Percentiles rank a stretch among this genome's conserved stretches.
Evolutionary conservation across 1,140 invertebrate species (phyloP).

Genomic region (Drosophila hydei): DNA sequence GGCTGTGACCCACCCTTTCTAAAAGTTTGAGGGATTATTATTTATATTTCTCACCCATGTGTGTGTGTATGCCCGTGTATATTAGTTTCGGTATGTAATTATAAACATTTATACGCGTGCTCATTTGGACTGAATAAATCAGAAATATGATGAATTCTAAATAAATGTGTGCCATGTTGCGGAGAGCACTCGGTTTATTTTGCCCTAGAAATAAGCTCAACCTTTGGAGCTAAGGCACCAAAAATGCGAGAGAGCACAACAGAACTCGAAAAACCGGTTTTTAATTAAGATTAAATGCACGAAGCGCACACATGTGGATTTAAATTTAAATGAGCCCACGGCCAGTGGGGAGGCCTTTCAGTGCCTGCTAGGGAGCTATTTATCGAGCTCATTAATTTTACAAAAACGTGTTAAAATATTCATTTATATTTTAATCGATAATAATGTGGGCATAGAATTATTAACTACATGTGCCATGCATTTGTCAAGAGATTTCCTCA

Average conservation of each 20-base stretch:
- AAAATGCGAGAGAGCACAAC: slow-evolving; percentile 35
- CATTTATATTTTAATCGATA: slow-evolving; percentile 77
- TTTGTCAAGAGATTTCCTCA: too few species aligned
- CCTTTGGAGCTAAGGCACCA: slow-evolving; percentile 36
- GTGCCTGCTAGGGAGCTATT: slow-evolving; percentile 47
- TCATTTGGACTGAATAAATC: slow-evolving; percentile 80
- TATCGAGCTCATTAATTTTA: slow-evolving; percentile 64
- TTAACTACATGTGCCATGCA: not conserved
- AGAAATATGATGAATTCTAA: slow-evolving; percentile 81
- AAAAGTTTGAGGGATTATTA: slow-evolving; percentile 10
- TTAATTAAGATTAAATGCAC: slow-evolving; percentile 82
- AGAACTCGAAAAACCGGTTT: slow-evolving; percentile 77
- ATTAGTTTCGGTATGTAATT: slow-evolving; percentile 61
- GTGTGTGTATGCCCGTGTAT: slow-evolving; percentile 16
- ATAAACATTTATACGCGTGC: slow-evolving; percentile 76
- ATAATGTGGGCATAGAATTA: slow-evolving; percentile 17
- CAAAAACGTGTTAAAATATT: slow-evolving; percentile 71
- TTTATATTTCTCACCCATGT: slow-evolving; percentile 23
- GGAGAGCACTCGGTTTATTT: slow-evolving; percentile 25
- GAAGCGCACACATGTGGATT: slow-evolving; percentile 69
- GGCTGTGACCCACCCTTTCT: slow-evolving; percentile 8
- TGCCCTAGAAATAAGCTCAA: slow-evolving; percentile 57
- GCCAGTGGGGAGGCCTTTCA: slow-evolving; percentile 13
- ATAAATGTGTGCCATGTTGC: slow-evolving; percentile 51
- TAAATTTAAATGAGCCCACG: slow-evolving; percentile 71